Base-by-base conservation (phyloP, 2,113 vertebrate genomes). In the Otus sunia region DNA sequence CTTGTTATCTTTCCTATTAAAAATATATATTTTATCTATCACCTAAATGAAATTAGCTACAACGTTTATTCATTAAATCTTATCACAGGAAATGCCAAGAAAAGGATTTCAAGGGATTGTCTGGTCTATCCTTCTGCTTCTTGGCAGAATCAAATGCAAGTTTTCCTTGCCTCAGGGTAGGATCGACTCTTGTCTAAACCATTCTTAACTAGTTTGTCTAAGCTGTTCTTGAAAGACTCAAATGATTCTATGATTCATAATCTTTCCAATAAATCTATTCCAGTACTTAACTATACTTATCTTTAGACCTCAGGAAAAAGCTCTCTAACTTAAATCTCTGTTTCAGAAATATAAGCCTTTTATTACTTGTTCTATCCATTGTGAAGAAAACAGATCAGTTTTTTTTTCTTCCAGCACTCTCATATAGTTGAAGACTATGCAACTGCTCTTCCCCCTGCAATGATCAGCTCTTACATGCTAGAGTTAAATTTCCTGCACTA, bases 301-400 rank as follows among this genome's bases (percentile, higher is more conserved):
- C 68, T 82, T 88, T 39, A 63, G 45, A n/a, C n/a, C n/a, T n/a
- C n/a, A n/a, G n/a, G n/a, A n/a, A n/a, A n/a, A n/a, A n/a, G n/a
- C n/a, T n/a, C n/a, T n/a, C 58, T 68, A 43, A 49, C 58, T 86
- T 56, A 72, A 90, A 86, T 79, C 50, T 58, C 34, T 77, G 0
- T 83, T 91, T 85, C 72, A 73, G 30, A 88, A 90, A 32, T 86
- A n/a, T 45, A 73, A 91, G 20, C 45, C 15, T 83, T 45, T 83
- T 75, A 30, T 11, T 78, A 29, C n/a, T 92, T 92, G 26, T 74
- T 92, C 27, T 53, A 17, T 86, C 66, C 41, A 49, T 18, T 66
- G 30, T 25, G 71, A 74, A 71, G 76, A 53, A 86, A 81, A 53
- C 8, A 60, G 41, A 49, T 37, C 5, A 32, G 2, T 36, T 87